phyloP scores from a whole-genome alignment of 1,140 invertebrate genomes.

The Caligus rogercresseyi region DNA sequence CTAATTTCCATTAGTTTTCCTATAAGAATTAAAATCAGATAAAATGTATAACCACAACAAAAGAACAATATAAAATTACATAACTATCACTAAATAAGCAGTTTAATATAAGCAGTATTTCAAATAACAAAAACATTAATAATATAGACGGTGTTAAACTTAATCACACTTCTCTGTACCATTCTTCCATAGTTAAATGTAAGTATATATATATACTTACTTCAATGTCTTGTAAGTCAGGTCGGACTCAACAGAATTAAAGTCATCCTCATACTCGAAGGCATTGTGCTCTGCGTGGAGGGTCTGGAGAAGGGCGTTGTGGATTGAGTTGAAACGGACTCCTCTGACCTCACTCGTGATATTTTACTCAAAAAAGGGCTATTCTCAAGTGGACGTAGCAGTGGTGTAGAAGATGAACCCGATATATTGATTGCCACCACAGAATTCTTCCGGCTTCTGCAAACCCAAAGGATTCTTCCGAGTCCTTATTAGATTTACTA shows the following conservation, averaged over 20 bases:
- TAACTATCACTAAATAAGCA: too few relatives aligned
- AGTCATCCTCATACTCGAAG: slow-evolving; percentile 16
- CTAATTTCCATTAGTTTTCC: too few relatives aligned
- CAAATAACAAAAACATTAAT: too few relatives aligned
- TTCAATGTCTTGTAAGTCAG: not conserved
- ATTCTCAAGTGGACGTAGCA: not conserved
- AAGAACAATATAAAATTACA: too few relatives aligned
- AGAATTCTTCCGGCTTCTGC: not conserved
- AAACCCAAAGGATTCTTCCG: not conserved
- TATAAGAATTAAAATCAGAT: too few relatives aligned
- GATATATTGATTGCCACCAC: not conserved
- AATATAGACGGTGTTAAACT: too few relatives aligned
- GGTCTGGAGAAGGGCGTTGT: not conserved
- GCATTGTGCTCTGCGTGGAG: not conserved
- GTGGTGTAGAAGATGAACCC: not conserved
- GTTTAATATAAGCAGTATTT: too few relatives aligned
- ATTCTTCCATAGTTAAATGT: too few relatives aligned
- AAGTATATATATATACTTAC: not conserved
- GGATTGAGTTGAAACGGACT: not conserved
- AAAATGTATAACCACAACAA: too few relatives aligned
- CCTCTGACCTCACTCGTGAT: not conserved
- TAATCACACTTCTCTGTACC: too few relatives aligned
- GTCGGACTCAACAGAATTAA: slow-evolving; percentile 2
- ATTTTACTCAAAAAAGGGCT: not conserved
- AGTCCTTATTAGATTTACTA: not conserved